Evolutionary conservation across 2,888 invertebrate genomes (phyloP).

Genomic region (Metacarcinus magister): DNA sequence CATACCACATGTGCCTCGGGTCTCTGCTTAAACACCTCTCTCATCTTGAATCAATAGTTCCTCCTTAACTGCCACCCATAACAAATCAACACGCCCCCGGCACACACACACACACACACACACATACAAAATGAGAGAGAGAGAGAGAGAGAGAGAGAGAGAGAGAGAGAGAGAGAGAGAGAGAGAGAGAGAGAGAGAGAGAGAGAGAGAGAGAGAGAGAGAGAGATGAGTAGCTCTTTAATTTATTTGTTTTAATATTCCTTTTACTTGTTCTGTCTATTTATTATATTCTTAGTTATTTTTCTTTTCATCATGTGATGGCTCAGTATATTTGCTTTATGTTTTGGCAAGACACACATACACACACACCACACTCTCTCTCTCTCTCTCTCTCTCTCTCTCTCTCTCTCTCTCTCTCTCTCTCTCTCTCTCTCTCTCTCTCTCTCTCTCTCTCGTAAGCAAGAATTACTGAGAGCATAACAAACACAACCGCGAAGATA

Average conservation of each 20-base stretch:
- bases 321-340: too few relatives aligned
- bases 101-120: constrained; percentile 57
- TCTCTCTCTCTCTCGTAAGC: background rate
- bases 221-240: background rate
- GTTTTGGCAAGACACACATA: background rate
- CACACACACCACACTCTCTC: background rate
- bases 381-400: constrained; percentile 2
- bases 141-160: background rate
- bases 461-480: background rate
- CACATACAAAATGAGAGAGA: background rate
- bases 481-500: background rate
- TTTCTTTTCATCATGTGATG: background rate
- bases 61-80: background rate
- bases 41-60: constrained; percentile 15
- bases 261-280: background rate
- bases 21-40: background rate
- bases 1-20: constrained; percentile 16
- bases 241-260: background rate
- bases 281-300: background rate
- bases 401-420: background rate
- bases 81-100: background rate
- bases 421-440: constrained; percentile 2
- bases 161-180: constrained; percentile 7
- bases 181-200: background rate
- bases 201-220: constrained; percentile 58